Conservation (phyloP, 1,140 invertebrate species). For the Caenorhabditis tropicalis region DNA sequence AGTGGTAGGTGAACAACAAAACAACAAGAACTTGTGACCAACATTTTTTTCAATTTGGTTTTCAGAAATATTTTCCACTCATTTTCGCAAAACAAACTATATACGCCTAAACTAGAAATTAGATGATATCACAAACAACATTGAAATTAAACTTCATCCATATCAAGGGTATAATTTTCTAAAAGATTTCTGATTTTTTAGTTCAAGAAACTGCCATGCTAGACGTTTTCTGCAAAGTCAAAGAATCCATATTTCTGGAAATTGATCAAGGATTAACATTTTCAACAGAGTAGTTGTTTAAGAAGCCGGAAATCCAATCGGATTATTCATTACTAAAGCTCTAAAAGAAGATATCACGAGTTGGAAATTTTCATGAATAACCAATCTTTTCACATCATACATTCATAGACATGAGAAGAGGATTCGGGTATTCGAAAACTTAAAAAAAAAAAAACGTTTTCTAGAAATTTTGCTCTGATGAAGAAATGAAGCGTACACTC, state of each 20-base stretch:
- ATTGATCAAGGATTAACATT: background rate
- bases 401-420: background rate
- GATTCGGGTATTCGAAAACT: background rate
- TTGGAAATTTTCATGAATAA: background rate
- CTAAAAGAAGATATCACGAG: conserved; percentile 12
- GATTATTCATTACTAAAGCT: background rate
- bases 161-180: background rate
- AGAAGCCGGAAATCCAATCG: conserved; percentile 24
- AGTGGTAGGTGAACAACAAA: background rate
- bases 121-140: conserved; percentile 2
- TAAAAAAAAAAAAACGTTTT: background rate
- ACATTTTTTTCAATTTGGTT: background rate
- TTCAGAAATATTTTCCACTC: background rate
- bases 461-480: background rate
- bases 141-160: background rate
- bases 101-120: background rate
- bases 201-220: background rate
- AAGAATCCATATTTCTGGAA: background rate
- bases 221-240: background rate
- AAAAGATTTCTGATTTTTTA: background rate
- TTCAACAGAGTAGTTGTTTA: background rate
- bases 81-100: background rate
- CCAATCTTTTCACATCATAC: conserved; percentile 21
- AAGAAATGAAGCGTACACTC: background rate
- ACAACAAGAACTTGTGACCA: background rate